Percentiles rank a stretch among this genome's conserved stretches.
Evolutionary conservation across 2,797 vertebrate genomes (phyloP).

Genomic region (Tenualosa thibaudeaui): DNA sequence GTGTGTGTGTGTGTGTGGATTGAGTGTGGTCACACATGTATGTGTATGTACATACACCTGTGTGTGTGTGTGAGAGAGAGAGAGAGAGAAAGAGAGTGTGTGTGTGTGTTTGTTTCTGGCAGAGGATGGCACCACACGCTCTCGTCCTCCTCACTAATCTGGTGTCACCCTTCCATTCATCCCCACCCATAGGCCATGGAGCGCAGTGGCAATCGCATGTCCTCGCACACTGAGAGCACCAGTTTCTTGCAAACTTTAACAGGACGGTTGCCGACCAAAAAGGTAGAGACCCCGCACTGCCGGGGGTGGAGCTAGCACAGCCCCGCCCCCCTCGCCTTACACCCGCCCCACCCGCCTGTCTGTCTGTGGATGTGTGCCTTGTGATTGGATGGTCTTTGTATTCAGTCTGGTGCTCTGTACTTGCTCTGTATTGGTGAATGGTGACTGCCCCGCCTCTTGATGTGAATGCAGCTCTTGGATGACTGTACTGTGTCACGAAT

Average conservation of each 20-base stretch:
- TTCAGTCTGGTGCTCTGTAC: slow-evolving; percentile 73
- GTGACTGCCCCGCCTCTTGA: slow-evolving; percentile 61
- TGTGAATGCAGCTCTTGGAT: slow-evolving; percentile 50
- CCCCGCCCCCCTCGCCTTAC: slow-evolving; percentile 53
- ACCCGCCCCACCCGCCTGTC: slow-evolving; percentile 56
- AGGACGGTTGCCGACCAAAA: slow-evolving; percentile 99
- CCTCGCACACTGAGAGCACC: slow-evolving; percentile 99
- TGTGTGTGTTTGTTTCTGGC: slow-evolving; percentile 51
- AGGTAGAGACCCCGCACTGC: slow-evolving; percentile 89
- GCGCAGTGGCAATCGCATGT: slow-evolving; percentile 99
- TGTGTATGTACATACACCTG: slow-evolving; percentile 57
- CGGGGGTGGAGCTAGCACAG: slow-evolving; percentile 63
- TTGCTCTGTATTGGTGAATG: slow-evolving; percentile 66
- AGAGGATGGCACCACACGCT: slow-evolving; percentile 65
- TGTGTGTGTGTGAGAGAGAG: slow-evolving; percentile 30
- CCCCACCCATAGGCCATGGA: slow-evolving; percentile 97
- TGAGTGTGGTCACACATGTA: slow-evolving; percentile 42
- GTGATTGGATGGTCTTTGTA: slow-evolving; percentile 69
- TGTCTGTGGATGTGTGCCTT: slow-evolving; percentile 70
- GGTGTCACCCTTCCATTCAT: slow-evolving; percentile 96
- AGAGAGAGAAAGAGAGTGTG: background rate
- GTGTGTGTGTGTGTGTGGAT: slow-evolving; percentile 45
- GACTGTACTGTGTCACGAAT: slow-evolving; percentile 34
- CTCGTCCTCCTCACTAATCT: slow-evolving; percentile 84
- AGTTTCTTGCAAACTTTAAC: slow-evolving; percentile 99